Conservation (phyloP, 2,797 vertebrate genomes). For the Silurus lanzhouensis region DNA sequence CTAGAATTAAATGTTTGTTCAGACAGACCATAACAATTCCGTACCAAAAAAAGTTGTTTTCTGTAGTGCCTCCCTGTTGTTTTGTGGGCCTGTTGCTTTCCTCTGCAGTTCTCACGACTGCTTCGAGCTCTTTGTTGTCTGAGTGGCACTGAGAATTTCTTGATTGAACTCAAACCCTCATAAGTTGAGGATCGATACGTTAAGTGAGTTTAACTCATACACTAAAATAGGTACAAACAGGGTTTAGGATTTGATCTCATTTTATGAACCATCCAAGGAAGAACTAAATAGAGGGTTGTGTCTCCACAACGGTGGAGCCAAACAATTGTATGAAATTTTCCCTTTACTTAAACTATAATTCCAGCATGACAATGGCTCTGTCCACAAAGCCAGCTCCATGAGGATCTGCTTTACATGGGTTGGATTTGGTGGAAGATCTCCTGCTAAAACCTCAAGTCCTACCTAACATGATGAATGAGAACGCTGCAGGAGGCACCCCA, state of each 20-base stretch:
- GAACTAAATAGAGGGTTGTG: not conserved
- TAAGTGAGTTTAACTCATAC: not conserved
- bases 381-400: no score
- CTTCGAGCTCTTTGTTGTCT: not conserved
- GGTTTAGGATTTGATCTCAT: not conserved
- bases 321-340: no score
- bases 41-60: slow-evolving; percentile 54
- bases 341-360: no score
- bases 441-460: no score
- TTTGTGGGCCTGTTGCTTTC: slow-evolving; percentile 41
- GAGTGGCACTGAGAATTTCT: not conserved
- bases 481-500: no score
- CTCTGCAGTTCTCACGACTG: slow-evolving; percentile 35
- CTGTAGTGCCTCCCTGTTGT: slow-evolving; percentile 53
- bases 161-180: not conserved
- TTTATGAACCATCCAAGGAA: not conserved
- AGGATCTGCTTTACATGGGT: no score
- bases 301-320: no score
- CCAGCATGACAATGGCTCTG: no score
- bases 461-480: no score
- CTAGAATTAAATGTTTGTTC: slow-evolving; percentile 75
- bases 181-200: not conserved
- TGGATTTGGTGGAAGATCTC: no score
- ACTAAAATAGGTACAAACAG: not conserved
- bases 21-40: slow-evolving; percentile 69